Percentiles rank a stretch among this genome's conserved stretches.
These are phyloP conservation scores for Carollia perspicillata DNA, from an alignment of 2,113 vertebrate species.

Conservation along the genomic window DNA sequence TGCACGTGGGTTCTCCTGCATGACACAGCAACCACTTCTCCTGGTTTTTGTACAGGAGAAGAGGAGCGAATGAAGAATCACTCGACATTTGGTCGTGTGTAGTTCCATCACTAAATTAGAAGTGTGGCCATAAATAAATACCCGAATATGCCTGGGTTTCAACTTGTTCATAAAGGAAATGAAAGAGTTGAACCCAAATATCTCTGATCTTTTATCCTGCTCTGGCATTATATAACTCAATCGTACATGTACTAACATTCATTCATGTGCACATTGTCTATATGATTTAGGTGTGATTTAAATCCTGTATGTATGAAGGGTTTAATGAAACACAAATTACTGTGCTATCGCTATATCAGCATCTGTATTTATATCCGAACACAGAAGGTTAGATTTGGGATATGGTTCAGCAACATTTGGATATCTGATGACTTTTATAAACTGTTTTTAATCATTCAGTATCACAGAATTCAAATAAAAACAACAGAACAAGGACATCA, in stretches of 20 bases:
- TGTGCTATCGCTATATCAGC: conserved; percentile 20
- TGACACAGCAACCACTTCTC: background rate
- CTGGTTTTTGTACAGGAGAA: background rate
- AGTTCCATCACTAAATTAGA: background rate
- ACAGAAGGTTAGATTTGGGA: conserved; percentile 54
- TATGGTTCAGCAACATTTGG: conserved; percentile 53
- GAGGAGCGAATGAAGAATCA: background rate
- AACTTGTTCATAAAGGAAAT: background rate
- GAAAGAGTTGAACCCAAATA: background rate
- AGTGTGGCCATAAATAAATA: background rate
- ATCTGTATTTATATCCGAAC: conserved; percentile 56
- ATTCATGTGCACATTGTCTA: background rate
- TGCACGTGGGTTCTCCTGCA: background rate
- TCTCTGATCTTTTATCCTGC: background rate
- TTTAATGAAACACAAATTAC: conserved; percentile 44
- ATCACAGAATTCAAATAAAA: conserved; percentile 53
- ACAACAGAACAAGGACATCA: conserved; percentile 60
- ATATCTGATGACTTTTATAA: conserved; percentile 56
- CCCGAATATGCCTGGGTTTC: background rate
- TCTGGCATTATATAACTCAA: background rate
- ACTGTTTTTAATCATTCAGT: conserved; percentile 56
- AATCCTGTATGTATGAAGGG: background rate
- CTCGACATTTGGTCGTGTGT: background rate
- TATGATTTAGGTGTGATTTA: background rate
- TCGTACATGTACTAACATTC: background rate